These are phyloP conservation scores for Goniozus legneri DNA, from an alignment of 1,140 invertebrate species.

Conservation along the genomic window DNA sequence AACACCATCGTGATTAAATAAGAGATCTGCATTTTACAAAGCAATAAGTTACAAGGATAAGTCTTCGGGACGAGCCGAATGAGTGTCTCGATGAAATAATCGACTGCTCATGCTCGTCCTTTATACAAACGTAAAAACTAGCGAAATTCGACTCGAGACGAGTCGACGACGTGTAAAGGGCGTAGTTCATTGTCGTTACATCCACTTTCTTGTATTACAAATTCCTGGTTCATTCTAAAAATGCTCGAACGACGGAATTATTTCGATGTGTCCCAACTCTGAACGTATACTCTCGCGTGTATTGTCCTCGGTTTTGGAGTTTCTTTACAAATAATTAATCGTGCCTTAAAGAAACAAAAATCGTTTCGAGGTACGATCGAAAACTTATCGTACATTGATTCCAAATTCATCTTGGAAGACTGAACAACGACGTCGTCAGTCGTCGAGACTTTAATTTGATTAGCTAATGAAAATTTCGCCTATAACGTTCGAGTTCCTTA, in stretches of 20 bases:
- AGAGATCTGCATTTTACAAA: conserved; percentile 56
- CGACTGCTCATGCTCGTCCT: conserved; percentile 13
- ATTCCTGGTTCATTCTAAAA: too few species aligned
- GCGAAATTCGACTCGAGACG: not conserved
- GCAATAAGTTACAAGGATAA: conserved; percentile 53
- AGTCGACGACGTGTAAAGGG: not conserved
- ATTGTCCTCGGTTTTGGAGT: too few species aligned
- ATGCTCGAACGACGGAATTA: too few species aligned
- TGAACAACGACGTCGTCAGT: conserved; percentile 17
- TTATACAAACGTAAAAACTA: conserved; percentile 20
- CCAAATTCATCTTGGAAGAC: conserved; percentile 25
- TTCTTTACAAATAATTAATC: too few species aligned
- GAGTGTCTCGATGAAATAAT: conserved; percentile 26
- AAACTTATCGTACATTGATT: not conserved
- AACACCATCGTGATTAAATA: conserved; percentile 50
- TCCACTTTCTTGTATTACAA: too few species aligned
- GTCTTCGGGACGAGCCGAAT: conserved; percentile 41
- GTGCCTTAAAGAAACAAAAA: too few species aligned
- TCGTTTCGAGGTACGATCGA: not conserved
- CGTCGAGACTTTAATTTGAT: too few species aligned
- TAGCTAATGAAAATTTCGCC: too few species aligned
- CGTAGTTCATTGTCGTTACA: too few species aligned
- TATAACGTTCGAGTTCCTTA: too few species aligned
- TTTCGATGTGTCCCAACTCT: too few species aligned
- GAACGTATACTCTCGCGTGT: too few species aligned